phyloP scores from a whole-genome alignment of 2,113 vertebrate species.

The Benitochromis conjunctus region DNA sequence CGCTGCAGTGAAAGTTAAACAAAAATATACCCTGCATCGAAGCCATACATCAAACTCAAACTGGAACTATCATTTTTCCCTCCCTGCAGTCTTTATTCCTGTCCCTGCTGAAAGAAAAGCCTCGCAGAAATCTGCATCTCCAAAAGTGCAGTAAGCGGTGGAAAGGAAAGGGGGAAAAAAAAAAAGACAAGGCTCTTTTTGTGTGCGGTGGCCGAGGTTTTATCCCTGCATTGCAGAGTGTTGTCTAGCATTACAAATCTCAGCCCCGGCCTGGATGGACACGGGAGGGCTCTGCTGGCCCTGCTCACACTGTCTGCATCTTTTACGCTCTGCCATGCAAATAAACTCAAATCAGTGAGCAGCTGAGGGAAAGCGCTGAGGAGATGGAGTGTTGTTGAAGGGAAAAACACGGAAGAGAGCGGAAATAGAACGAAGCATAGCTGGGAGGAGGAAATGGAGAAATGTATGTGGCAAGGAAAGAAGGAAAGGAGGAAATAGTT shows the following conservation, averaged over 20 bases:
- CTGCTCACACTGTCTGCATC: constrained; percentile 44
- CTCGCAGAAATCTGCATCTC: constrained; percentile 23
- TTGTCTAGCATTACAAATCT: constrained; percentile 74
- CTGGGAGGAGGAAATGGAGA: constrained; percentile 10
- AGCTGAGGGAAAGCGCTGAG: constrained; percentile 18
- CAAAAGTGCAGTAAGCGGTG: constrained; percentile 35
- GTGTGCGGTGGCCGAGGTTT: constrained; percentile 52
- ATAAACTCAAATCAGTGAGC: constrained; percentile 42
- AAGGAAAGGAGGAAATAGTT: constrained; percentile 36
- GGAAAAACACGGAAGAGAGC: neutral
- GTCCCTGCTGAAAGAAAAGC: constrained; percentile 7
- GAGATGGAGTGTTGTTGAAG: constrained; percentile 13
- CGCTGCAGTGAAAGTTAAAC: constrained; percentile 1
- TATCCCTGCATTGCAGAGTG: constrained; percentile 60
- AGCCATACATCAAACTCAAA: constrained; percentile 10
- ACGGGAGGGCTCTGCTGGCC: constrained; percentile 59
- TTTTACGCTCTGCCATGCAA: constrained; percentile 59
- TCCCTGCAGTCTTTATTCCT: constrained; percentile 5
- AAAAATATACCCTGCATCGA: neutral
- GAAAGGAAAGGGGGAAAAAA: neutral
- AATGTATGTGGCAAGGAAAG: constrained; percentile 32
- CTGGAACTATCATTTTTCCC: neutral
- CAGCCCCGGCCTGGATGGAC: constrained; percentile 54
- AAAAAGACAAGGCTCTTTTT: constrained; percentile 66
- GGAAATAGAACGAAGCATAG: neutral